Conservation (phyloP, 92 coral and sea anemone genomes). For the Porites evermanni region DNA sequence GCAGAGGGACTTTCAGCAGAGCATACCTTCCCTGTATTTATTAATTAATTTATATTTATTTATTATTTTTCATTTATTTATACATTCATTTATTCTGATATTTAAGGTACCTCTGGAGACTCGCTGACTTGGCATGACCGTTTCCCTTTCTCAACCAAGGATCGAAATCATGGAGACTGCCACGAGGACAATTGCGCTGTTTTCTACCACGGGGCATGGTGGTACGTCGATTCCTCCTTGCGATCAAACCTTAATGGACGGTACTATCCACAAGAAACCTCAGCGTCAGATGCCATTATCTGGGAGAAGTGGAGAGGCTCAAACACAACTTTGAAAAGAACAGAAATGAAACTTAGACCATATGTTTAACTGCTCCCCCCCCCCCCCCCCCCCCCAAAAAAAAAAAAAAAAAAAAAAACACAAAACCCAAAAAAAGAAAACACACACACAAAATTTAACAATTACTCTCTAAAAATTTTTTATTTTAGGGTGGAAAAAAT, state of each 20-base stretch:
- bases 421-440: no score
- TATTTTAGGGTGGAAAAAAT: no score
- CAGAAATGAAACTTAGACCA: constrained; percentile 39
- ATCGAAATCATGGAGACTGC: constrained; percentile 32
- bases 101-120: constrained; percentile 35
- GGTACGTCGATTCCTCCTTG: constrained; percentile 29
- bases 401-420: no score
- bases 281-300: constrained; percentile 5
- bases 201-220: constrained; percentile 48
- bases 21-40: no score
- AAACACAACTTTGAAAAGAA: neutral
- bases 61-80: no score
- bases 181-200: constrained; percentile 4
- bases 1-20: no score
- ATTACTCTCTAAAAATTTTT: no score
- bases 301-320: constrained; percentile 34
- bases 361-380: neutral
- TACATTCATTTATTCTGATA: neutral
- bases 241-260: constrained; percentile 36
- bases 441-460: no score
- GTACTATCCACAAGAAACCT: neutral
- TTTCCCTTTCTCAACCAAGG: constrained; percentile 37
- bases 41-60: no score
- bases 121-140: constrained; percentile 30
- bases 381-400: no score